Evolutionary conservation across 2,888 invertebrate genomes (phyloP).

Genomic region (Drosophila peninsularis): DNA sequence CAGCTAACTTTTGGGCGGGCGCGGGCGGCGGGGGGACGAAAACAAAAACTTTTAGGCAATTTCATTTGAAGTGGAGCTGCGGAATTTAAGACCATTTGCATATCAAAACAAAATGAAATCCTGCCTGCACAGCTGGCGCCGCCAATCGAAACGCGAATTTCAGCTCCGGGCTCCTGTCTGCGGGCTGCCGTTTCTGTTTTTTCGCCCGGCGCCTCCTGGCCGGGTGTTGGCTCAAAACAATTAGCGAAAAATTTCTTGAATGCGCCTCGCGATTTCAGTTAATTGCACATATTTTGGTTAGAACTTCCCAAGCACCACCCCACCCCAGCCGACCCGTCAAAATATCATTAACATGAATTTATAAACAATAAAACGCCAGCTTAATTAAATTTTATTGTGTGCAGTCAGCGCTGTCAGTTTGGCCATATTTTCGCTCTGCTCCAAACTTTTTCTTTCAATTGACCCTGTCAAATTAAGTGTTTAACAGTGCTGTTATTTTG

Average conservation of each 20-base stretch:
- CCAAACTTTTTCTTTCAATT: not conserved
- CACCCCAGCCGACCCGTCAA: slow-evolving; percentile 34
- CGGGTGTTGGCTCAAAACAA: slow-evolving; percentile 57
- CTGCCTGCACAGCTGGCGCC: slow-evolving; percentile 50
- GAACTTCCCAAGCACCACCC: slow-evolving; percentile 2
- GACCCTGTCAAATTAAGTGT: slow-evolving; percentile 1
- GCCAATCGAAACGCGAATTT: slow-evolving; percentile 42
- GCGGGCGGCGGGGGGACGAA: slow-evolving; percentile 14
- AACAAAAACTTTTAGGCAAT: slow-evolving; percentile 70
- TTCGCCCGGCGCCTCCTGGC: not conserved
- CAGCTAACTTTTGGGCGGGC: slow-evolving; percentile 11
- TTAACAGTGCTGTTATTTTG: not conserved
- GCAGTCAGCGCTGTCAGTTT: slow-evolving; percentile 3
- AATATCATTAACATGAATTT: slow-evolving; percentile 81
- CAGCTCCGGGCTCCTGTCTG: slow-evolving; percentile 4
- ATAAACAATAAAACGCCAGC: slow-evolving; percentile 77
- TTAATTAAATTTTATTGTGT: slow-evolving; percentile 73
- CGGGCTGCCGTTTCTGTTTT: not conserved
- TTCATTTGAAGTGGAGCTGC: slow-evolving; percentile 65
- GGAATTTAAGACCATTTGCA: slow-evolving; percentile 68
- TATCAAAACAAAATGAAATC: slow-evolving; percentile 73
- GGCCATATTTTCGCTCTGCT: not conserved
- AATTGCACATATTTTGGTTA: slow-evolving; percentile 69
- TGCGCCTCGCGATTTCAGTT: slow-evolving; percentile 64
- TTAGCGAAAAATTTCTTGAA: slow-evolving; percentile 71